Conservation (phyloP, 2,113 vertebrate species). For the Capricornis sumatraensis region DNA sequence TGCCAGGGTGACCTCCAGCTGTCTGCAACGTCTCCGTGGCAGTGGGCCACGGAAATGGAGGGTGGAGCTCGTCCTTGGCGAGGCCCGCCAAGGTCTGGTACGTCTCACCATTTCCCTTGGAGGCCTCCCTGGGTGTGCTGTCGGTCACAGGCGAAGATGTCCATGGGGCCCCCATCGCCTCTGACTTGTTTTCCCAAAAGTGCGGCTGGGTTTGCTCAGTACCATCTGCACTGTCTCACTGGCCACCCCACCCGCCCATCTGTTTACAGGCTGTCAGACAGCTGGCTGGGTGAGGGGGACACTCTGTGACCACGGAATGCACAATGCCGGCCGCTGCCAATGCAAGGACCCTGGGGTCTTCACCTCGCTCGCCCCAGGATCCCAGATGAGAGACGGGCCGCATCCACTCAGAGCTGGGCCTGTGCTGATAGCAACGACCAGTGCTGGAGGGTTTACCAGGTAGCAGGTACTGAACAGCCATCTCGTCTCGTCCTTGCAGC, state of each 20-base stretch:
- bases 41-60: background rate
- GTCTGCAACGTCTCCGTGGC: conserved; percentile 2
- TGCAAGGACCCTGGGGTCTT: background rate
- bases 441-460: background rate
- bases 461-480: background rate
- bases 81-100: conserved; percentile 1
- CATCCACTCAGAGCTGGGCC: background rate
- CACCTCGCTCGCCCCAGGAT: conserved; percentile 5
- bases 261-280: conserved; percentile 61
- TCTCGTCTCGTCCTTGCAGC: background rate
- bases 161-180: background rate
- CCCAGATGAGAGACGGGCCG: background rate
- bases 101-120: conserved; percentile 22
- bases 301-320: conserved; percentile 51
- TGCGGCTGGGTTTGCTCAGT: conserved; percentile 60
- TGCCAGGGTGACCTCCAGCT: background rate
- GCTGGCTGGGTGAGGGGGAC: conserved; percentile 63
- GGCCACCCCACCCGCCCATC: conserved; percentile 52
- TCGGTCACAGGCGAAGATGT: conserved; percentile 1
- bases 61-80: conserved; percentile 53
- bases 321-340: background rate
- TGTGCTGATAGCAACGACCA: rapidly evolving
- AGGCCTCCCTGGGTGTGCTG: conserved; percentile 37
- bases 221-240: conserved; percentile 59
- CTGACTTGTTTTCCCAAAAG: conserved; percentile 61